A percentile compares a stretch with the other conserved stretches of the same genome.
These are phyloP conservation scores for Acanthosepion pharaonis DNA, from an alignment of 2,888 invertebrate genomes.

Conservation along the genomic window DNA sequence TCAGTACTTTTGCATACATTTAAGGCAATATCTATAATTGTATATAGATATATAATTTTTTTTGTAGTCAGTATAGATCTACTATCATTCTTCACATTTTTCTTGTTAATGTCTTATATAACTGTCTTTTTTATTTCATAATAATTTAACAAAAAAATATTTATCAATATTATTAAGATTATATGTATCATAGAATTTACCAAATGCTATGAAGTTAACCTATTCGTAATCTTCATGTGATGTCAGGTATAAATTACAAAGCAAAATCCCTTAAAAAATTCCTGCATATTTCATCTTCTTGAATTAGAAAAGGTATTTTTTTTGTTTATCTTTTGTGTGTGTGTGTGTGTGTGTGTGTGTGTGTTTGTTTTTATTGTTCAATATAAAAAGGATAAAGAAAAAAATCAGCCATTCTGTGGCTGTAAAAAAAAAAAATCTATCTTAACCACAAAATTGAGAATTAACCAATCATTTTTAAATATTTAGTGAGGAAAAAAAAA, in stretches of 20 bases:
- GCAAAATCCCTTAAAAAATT: neutral
- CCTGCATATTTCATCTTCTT: conserved; percentile 33
- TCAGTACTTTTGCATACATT: neutral
- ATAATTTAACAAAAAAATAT: neutral
- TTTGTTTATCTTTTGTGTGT: neutral
- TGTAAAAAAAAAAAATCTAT: neutral
- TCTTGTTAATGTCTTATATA: neutral
- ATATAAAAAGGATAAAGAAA: neutral
- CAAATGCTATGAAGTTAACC: neutral
- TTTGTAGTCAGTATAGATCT: neutral
- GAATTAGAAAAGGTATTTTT: neutral
- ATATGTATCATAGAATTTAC: neutral
- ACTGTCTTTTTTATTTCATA: neutral
- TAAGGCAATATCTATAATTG: neutral
- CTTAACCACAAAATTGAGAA: conserved; percentile 33
- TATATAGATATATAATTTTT: neutral
- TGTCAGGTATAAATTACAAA: neutral
- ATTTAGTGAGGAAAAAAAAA: neutral
- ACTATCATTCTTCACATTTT: neutral
- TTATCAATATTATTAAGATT: conserved; percentile 1
- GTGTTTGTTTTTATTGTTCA: conserved; percentile 17
- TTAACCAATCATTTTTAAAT: conserved; percentile 14
- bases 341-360: too few species aligned
- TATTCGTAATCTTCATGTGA: neutral
- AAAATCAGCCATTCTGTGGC: neutral